Base-by-base conservation (phyloP, 1,140 invertebrate genomes). In the Trichomalopsis sarcophagae region DNA sequence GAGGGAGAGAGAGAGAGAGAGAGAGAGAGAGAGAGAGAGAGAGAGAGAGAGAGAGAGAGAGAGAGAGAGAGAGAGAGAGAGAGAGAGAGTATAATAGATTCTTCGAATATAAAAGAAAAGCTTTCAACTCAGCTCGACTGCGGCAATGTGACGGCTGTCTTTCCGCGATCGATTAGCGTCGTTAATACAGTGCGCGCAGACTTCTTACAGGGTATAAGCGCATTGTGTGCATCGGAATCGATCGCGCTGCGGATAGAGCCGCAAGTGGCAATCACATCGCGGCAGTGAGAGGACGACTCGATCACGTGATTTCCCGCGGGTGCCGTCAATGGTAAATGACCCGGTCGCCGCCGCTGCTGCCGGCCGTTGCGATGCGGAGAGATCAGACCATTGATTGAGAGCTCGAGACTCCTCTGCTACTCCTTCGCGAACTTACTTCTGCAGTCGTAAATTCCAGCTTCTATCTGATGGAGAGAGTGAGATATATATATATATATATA, bases 281-380 rank as follows among this genome's bases (percentile, higher is more conserved):
- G 84, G 62, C 27, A 74, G 80, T 17, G 23, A 89, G 88, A 90
- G 90, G 87, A 62, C 55, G 90, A 90, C 88, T 91, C 91, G 91
- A 92, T 92, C 91, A 91, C 87, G 89, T 92, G 91, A 92, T 92
- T 92, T 92, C 92, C 92, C 92, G 91, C 87, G 91, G 92, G 92
- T 91, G 88, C 88, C 91, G 89, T 92, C 89, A 89, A 77, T 87
- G 87, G 88, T 88, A 91, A 92, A 91, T 91, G 90, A 91, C 88
- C 88, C 89, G 47, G 17, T 27, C 6, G 55, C 7, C 27, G 47
- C 50, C 17, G 71, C 17, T 33, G 71, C 50, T 27, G 71, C 71
- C 6, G 71, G 11, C 23, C 33, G 50, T n/a, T 23, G 47, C 76
- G 23, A 14, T 50, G 55, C 30, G 71, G 73, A 75, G 47, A 84